These are phyloP conservation scores for Siderastrea radians DNA, from an alignment of 92 coral and sea anemone genomes.

Conservation along the genomic window DNA sequence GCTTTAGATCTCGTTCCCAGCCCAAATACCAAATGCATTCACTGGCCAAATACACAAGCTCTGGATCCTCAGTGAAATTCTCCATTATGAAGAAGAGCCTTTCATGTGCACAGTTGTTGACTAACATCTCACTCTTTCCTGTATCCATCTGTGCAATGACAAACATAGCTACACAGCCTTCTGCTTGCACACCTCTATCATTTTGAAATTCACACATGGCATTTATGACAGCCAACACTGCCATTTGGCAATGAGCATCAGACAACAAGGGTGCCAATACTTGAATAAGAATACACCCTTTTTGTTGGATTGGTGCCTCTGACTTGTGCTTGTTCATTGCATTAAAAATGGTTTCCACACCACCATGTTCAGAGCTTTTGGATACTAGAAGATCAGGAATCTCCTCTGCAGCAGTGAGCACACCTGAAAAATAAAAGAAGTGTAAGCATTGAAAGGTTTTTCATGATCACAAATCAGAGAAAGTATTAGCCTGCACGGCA, in stretches of 20 bases:
- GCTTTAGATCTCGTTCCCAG: constrained; percentile 78
- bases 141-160: constrained; percentile 81
- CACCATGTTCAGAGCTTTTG: constrained; percentile 42
- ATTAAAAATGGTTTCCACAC: constrained; percentile 56
- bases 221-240: constrained; percentile 59
- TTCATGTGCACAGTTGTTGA: constrained; percentile 85
- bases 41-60: constrained; percentile 79
- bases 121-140: constrained; percentile 74
- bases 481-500: no score
- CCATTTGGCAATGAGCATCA: constrained; percentile 53
- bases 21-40: constrained; percentile 91
- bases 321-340: constrained; percentile 68
- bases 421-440: constrained; percentile 67
- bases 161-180: constrained; percentile 87
- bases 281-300: constrained; percentile 81
- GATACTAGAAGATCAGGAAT: constrained; percentile 78
- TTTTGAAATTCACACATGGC: constrained; percentile 77
- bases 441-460: neutral
- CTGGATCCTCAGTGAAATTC: constrained; percentile 71
- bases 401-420: constrained; percentile 83
- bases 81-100: constrained; percentile 85
- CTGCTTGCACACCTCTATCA: constrained; percentile 79
- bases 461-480: neutral
- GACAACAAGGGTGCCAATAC: constrained; percentile 75
- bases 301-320: constrained; percentile 80